phyloP scores from a whole-genome alignment of 2,888 invertebrate genomes.

The Drosophila multiciliata region DNA sequence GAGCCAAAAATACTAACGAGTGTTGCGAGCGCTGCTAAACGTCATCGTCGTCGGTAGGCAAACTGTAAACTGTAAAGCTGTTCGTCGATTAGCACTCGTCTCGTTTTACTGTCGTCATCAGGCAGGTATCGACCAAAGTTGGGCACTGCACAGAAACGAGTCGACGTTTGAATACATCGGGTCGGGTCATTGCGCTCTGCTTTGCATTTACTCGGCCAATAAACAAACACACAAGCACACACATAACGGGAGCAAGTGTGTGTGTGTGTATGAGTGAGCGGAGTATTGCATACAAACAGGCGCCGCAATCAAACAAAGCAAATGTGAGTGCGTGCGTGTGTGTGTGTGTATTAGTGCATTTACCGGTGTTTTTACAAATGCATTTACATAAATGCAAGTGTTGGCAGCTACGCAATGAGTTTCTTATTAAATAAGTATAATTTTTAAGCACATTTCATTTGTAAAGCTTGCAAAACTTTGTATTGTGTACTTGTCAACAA shows the following conservation, averaged over 20 bases:
- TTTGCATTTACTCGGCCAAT: conserved; percentile 54
- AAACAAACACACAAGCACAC: conserved; percentile 20
- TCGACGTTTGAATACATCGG: conserved; percentile 83
- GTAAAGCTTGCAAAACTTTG: conserved; percentile 6
- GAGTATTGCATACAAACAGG: conserved; percentile 56
- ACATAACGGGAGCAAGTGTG: conserved; percentile 4
- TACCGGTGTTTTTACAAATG: conserved; percentile 12
- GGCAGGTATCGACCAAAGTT: conserved; percentile 63
- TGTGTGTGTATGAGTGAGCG: conserved; percentile 14
- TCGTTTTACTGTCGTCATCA: conserved; percentile 40
- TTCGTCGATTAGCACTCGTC: conserved; percentile 45
- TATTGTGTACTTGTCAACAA: conserved; percentile 13
- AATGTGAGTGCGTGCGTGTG: conserved; percentile 8
- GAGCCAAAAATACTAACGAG: conserved; percentile 28
- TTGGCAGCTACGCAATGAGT: neutral
- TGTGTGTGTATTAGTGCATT: conserved; percentile 12
- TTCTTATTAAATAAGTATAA: neutral
- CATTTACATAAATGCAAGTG: neutral
- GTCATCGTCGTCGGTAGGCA: conserved; percentile 44
- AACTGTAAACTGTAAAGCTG: conserved; percentile 19
- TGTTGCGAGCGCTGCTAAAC: conserved; percentile 14
- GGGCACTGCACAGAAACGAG: conserved; percentile 80
- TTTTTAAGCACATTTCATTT: conserved; percentile 9
- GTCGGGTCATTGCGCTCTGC: conserved; percentile 83
- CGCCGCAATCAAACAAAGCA: conserved; percentile 33